phyloP scores from a whole-genome alignment of 2,888 invertebrate genomes.

The Cepaea hortensis region DNA sequence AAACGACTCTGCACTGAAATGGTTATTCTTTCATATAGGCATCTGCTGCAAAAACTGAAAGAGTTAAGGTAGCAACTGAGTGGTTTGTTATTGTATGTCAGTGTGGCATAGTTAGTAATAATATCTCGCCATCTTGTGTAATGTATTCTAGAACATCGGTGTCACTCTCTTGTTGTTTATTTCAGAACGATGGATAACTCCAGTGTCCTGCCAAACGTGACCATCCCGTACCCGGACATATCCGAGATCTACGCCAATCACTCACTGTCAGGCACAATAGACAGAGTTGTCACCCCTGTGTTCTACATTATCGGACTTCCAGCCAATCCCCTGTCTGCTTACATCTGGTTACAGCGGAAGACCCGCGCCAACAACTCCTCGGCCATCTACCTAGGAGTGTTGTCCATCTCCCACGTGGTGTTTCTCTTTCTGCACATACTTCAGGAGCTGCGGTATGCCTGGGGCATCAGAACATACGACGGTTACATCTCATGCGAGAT shows the following conservation, averaged over 20 bases:
- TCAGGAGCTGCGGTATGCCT: constrained; percentile 72
- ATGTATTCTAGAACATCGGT: neutral
- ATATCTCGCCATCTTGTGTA: too few relatives aligned
- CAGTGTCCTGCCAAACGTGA: neutral
- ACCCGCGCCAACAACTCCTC: constrained; percentile 74
- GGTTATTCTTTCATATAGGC: too few relatives aligned
- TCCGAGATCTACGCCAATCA: constrained; percentile 55
- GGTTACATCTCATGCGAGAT: constrained; percentile 67
- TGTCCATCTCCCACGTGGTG: constrained; percentile 71
- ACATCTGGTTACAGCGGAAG: constrained; percentile 71
- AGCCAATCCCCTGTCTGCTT: constrained; percentile 72
- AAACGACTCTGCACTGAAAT: too few relatives aligned
- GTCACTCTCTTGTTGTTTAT: neutral
- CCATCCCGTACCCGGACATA: constrained; percentile 13
- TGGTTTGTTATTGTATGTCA: too few relatives aligned
- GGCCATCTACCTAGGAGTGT: constrained; percentile 73
- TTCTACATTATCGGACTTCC: constrained; percentile 73
- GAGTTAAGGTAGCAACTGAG: too few relatives aligned
- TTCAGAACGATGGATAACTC: constrained; percentile 33
- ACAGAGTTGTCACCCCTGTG: constrained; percentile 71
- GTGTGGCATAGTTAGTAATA: too few relatives aligned
- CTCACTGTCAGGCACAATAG: constrained; percentile 66
- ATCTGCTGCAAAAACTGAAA: too few relatives aligned
- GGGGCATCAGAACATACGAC: constrained; percentile 68
- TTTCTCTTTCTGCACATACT: constrained; percentile 71